These are phyloP conservation scores for Mythimna lalbum DNA, from an alignment of 2,888 invertebrate genomes.

Conservation along the genomic window DNA sequence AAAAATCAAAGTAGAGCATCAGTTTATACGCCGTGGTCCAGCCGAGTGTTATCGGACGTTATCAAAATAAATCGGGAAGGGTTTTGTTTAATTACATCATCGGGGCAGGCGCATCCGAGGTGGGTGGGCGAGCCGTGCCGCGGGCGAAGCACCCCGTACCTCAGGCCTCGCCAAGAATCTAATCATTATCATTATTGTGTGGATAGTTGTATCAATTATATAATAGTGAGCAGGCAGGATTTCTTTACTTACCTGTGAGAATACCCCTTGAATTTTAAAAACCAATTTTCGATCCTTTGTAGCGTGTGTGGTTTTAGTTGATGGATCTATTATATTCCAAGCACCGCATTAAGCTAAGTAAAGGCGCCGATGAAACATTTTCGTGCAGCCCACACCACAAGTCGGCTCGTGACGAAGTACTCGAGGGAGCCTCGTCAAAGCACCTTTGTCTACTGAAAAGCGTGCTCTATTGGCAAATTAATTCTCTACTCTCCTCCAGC, in stretches of 20 bases:
- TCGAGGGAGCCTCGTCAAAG: constrained; percentile 75
- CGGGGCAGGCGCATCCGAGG: constrained; percentile 72
- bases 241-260: constrained; percentile 59
- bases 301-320: constrained; percentile 37
- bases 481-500: constrained; percentile 73
- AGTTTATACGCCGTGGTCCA: constrained; percentile 67
- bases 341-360: constrained; percentile 22
- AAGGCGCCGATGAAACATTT: constrained; percentile 67
- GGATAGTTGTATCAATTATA: constrained; percentile 74
- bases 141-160: constrained; percentile 70
- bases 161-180: constrained; percentile 70
- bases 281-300: constrained; percentile 30
- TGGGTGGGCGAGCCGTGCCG: constrained; percentile 77
- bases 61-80: constrained; percentile 80
- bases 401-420: constrained; percentile 64
- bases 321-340: constrained; percentile 36
- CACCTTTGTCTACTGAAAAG: constrained; percentile 77
- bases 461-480: constrained; percentile 82
- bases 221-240: constrained; percentile 71
- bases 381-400: constrained; percentile 58
- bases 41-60: constrained; percentile 74
- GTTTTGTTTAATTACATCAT: constrained; percentile 80
- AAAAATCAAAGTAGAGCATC: constrained; percentile 69
- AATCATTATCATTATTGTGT: constrained; percentile 78
- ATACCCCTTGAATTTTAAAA: constrained; percentile 37